Base-by-base conservation (phyloP, 2,888 invertebrate species). In the Drosophila tripunctata region DNA sequence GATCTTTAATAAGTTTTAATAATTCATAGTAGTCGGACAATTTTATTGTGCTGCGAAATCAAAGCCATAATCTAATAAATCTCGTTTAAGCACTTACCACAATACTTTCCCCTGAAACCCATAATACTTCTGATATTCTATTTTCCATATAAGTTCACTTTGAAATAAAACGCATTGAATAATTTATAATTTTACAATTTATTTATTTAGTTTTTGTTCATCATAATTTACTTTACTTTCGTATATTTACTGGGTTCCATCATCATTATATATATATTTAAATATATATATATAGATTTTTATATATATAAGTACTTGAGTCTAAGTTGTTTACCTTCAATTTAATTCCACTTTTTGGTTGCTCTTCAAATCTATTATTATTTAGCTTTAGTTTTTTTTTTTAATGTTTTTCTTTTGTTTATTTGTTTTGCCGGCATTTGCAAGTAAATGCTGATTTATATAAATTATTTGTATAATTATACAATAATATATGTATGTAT, bases 221-320 rank as follows among this genome's bases (percentile, higher is more conserved):
- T 60, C 69, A 76, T 76, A 76, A 73, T 75, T 68, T 66, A 71
- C 51, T 79, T 69, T 62, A 63, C 47, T 68, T 50, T 51, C 69
- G 52, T 71, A 71, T 68, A 57, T 69, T 71, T 72, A 72, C 41
- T 50, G 75, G 75, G 21, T 58, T 58, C 51, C 40, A 51, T 74
- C 70, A 38, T 48, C 38, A 30, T 51, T 62, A 64, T 66, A 72
- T 66, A 70, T 71, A 75, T 30, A 24, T 30, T n/a, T 64, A 40
- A 45, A 35, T 48, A 30, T 56, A 38, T 40, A 40, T 43, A 44
- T 57, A 62, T 57, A 50, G 62, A 66, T 60, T 54, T 63, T 55
- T 67, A 60, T 68, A 73, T 68, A 70, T 73, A 71, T 75, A 78
- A 66, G 75, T 77, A 79, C 75, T 84, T 76, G 82, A 82, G 84